Base-by-base conservation (phyloP, 2,888 invertebrate genomes). In the Melangyna quadrimaculata region DNA sequence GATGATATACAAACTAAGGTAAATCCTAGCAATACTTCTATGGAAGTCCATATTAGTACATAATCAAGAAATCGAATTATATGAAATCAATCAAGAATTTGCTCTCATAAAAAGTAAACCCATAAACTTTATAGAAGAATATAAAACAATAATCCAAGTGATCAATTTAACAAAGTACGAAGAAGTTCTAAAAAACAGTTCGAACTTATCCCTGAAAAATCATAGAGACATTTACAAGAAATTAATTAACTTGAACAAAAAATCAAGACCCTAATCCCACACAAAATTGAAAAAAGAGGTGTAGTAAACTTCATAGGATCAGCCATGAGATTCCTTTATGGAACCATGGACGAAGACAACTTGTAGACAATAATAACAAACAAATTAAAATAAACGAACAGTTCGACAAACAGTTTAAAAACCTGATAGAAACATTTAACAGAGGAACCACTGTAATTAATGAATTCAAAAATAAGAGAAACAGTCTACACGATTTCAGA, bases 261-360 rank as follows among this genome's bases (percentile, higher is more conserved):
- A 48, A 19, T 17, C 1, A 3, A 43, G 8, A 43, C 37, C 10
- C 5, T 43, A 43, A 43, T 17, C 4, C 45, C 45, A 8, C 45
- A 22, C 22, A 48, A 48, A 17, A 48, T 48, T 9, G 45, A 22
- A 3, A 19, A 48, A 48, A 48, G 45, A 48, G 19, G 7, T 3
- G 19, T 48, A 3, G 9, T 48, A 8, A 48, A 22, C 22, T 22
- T 48, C 3, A 51, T 51, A 37, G 48, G 51, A 22, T 35, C 67
- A 29, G 67, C 6, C 48, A 51, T 67, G 51, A 51, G 35, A 35
- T 51, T 51, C 9, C 22, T 67, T 14, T 51, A 51, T 10, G 51
- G 51, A 51, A 67, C 27, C 67, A 67, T 67, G 51, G 67, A 51
- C 14, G 51, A 67, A 32, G 51, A 51, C 35, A 67, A 17, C 32